Evolutionary conservation across 2,113 vertebrate species (phyloP), one percentile per base, ranked within the genome.

Genomic region (western clawed frog (Xenopus tropicalis)): DNA sequence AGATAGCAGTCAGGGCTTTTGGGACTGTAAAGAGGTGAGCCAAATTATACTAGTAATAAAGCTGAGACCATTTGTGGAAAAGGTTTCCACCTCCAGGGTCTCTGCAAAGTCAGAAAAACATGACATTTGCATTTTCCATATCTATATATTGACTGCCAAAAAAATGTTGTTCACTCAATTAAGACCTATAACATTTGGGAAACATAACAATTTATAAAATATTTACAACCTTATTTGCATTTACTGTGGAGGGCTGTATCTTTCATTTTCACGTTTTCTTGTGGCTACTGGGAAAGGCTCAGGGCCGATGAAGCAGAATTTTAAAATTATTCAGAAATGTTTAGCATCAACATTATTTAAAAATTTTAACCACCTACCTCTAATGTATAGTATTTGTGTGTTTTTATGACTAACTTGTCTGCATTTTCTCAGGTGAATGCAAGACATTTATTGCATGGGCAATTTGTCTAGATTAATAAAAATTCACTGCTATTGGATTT

Each of bases 31-130:
- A 89, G 86, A 86, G 86, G 88, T 86, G 86, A 90, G 87, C 89
- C 90, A 91, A 90, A 91, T 92, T 90, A 91, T 93, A 91, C 92
- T 91, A 91, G 92, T 92, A 91, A 91, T 91, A 92, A 90, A 93
- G 91, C 88, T 87, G 90, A 92, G 90, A 87, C 86, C 86, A 81
- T 90, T 91, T 90, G 89, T 88, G 90, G 85, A 74, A 74, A 74
- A 86, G 72, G 46, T 88, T 90, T 87, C 85, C 86, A 25, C 86
- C 91, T 93, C 91, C 77, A 80, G 90, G 91, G 90, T 75, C 48
- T 87, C 90, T 90, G 89, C 86, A 68, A 86, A 89, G 90, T 90
- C 88, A 89, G 90, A 90, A 91, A 91, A 92, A 91, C 90, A 92
- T 88, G 20, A 87, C 91, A 92, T 93, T 93, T 91, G 88, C 91